Percentiles rank a stretch among this genome's conserved stretches.
Conservation (phyloP, 92 coral and sea anemone genomes). For the Zoanthus sansibaricus region DNA sequence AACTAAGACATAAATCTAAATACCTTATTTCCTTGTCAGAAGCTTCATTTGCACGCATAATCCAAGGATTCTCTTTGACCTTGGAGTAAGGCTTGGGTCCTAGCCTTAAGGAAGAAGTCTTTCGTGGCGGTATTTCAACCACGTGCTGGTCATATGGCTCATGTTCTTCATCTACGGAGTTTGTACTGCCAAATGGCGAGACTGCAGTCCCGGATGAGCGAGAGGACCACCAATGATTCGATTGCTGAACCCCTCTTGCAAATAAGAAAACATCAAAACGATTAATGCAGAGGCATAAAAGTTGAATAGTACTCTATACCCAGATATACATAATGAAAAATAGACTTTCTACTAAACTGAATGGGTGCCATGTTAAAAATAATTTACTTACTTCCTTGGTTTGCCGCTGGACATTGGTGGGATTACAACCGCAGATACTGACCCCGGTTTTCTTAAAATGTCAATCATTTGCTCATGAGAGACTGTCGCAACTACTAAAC, state of each 20-base stretch:
- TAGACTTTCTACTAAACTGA: not conserved
- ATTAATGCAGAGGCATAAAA: not conserved
- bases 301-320: not conserved
- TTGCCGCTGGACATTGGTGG: constrained; percentile 96
- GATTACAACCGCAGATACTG: constrained; percentile 92
- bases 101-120: constrained; percentile 59
- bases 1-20: too few species aligned
- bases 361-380: too few species aligned
- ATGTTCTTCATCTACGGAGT: constrained; percentile 80
- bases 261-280: not conserved
- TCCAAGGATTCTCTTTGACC: constrained; percentile 74
- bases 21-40: constrained; percentile 64
- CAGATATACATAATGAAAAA: not conserved
- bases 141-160: constrained; percentile 78
- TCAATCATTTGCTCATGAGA: constrained; percentile 94
- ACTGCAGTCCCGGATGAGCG: constrained; percentile 77
- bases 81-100: constrained; percentile 68
- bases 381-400: constrained; percentile 86
- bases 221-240: constrained; percentile 70
- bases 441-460: constrained; percentile 89
- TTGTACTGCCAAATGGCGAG: constrained; percentile 74
- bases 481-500: constrained; percentile 87
- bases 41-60: constrained; percentile 53
- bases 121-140: constrained; percentile 46
- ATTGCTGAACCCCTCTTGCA: constrained; percentile 79